Conservation (phyloP, 2,797 vertebrate genomes). For the Hapalemur alaotrensis region DNA sequence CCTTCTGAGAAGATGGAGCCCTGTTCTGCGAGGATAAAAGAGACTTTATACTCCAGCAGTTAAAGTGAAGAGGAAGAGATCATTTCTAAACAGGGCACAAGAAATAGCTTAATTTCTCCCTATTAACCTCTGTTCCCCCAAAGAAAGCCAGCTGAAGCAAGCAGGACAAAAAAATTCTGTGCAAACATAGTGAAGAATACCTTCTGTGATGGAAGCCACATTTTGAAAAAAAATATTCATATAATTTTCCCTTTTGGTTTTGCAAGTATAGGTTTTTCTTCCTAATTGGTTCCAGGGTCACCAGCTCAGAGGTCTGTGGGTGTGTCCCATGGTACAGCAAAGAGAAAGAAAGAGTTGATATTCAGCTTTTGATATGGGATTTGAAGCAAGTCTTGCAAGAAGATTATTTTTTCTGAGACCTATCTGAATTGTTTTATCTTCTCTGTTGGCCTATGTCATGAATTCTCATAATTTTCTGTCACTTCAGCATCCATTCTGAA, state of each 20-base stretch:
- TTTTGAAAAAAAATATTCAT: slow-evolving; percentile 54
- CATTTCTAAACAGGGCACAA: slow-evolving; percentile 49
- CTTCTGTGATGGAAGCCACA: slow-evolving; percentile 41
- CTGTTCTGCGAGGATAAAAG: slow-evolving; percentile 59
- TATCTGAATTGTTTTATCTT: not conserved
- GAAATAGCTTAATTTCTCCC: slow-evolving; percentile 59
- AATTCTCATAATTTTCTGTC: not conserved
- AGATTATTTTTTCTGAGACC: not conserved
- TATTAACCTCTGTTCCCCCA: slow-evolving; percentile 56
- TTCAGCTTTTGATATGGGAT: slow-evolving; percentile 36
- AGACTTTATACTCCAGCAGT: slow-evolving; percentile 55
- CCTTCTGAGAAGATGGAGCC: slow-evolving; percentile 46
- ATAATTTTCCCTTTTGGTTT: slow-evolving; percentile 38
- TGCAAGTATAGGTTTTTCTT: slow-evolving; percentile 44
- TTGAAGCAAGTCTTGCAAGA: slow-evolving; percentile 14
- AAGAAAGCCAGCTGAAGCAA: slow-evolving; percentile 38
- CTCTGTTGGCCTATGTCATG: not conserved
- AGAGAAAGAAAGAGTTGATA: slow-evolving; percentile 21
- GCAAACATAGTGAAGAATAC: not conserved
- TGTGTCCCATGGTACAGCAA: not conserved
- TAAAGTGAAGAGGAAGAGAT: slow-evolving; percentile 64
- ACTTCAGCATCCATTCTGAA: not conserved
- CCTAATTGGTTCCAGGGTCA: slow-evolving; percentile 54
- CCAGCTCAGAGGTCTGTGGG: slow-evolving; percentile 2
- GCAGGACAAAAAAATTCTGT: slow-evolving; percentile 53